Evolutionary conservation across 2,113 vertebrate species (phyloP).

Genomic region (Cricetomys ansorgei): DNA sequence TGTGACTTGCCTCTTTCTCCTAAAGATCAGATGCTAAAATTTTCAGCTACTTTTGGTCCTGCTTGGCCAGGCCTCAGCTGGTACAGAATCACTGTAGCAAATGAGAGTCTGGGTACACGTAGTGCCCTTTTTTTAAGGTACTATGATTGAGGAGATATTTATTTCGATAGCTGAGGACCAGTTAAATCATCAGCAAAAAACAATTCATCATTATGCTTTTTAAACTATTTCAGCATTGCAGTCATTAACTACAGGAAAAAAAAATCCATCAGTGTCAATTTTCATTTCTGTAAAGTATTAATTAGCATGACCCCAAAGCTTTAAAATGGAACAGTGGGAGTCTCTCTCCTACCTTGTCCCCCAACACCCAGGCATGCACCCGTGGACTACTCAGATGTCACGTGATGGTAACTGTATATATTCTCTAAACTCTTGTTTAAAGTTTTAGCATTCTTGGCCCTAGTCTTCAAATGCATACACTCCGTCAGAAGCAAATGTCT

Average conservation of each 20-base stretch:
- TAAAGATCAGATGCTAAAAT: neutral
- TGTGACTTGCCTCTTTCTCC: neutral
- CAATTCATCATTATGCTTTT: neutral
- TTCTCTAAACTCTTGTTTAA: neutral
- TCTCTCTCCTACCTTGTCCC: neutral
- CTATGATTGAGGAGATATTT: neutral
- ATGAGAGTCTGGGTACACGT: neutral
- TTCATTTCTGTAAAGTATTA: neutral
- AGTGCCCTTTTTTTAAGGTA: neutral
- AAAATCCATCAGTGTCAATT: neutral
- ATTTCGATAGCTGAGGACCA: neutral
- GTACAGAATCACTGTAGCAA: rapidly evolving
- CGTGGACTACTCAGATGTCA: neutral
- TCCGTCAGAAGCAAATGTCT: neutral
- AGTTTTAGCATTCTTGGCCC: neutral
- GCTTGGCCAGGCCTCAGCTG: neutral
- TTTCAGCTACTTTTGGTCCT: neutral
- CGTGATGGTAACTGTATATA: neutral
- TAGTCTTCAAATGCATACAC: neutral
- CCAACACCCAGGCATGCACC: neutral
- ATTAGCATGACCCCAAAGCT: neutral
- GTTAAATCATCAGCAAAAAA: neutral
- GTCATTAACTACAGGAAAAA: neutral
- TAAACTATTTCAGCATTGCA: neutral
- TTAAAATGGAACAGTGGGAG: neutral